These are phyloP conservation scores for Pseudomyrmex cubaensis DNA, from an alignment of 1,140 invertebrate species.

Conservation along the genomic window DNA sequence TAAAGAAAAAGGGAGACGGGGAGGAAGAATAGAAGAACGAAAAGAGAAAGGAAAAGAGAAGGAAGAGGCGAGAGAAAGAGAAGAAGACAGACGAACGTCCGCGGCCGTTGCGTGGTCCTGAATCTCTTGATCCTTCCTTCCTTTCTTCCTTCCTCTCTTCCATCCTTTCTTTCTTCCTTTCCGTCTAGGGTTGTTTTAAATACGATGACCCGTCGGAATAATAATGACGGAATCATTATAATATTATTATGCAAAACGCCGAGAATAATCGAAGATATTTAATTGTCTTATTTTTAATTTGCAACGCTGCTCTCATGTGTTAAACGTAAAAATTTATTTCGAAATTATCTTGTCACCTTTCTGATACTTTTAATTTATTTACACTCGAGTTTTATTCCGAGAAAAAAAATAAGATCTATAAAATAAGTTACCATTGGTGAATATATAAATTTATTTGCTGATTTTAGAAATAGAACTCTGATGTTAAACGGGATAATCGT, in stretches of 20 bases:
- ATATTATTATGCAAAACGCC: no score
- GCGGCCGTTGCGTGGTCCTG: conserved; percentile 49
- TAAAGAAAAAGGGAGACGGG: conserved; percentile 14
- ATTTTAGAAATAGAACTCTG: not conserved
- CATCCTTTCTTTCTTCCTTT: no score
- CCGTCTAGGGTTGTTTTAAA: conserved; percentile 12
- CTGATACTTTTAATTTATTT: no score
- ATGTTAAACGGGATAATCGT: not conserved
- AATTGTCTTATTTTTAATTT: no score
- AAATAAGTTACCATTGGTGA: no score
- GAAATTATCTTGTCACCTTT: no score
- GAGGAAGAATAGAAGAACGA: conserved; percentile 34
- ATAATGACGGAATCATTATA: conserved; percentile 24
- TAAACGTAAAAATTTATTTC: no score
- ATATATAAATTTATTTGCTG: not conserved
- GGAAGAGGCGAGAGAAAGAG: not conserved
- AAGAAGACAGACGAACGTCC: conserved; percentile 8
- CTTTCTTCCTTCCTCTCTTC: not conserved
- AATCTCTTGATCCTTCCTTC: conserved; percentile 39
- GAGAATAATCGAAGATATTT: no score
- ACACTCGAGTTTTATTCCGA: no score
- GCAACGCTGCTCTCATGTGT: no score
- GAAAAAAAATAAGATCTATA: not conserved
- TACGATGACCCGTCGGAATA: conserved; percentile 7
- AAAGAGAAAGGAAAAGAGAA: conserved; percentile 15